These are phyloP conservation scores for Dioctria rufipes DNA, from an alignment of 2,888 invertebrate species.

Conservation along the genomic window DNA sequence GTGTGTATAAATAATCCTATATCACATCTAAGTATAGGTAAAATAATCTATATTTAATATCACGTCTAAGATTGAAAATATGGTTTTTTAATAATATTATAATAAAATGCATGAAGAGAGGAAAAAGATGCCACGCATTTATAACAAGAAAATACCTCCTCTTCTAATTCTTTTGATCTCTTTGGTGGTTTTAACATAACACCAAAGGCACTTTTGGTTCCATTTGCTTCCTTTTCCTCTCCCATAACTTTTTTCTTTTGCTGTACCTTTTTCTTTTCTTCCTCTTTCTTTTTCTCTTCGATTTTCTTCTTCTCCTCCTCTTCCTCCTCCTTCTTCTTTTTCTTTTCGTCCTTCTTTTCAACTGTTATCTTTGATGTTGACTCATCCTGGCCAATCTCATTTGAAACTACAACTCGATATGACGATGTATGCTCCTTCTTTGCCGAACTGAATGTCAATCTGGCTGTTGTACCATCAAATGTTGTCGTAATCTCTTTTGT, in stretches of 20 bases:
- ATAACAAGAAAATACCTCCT: constrained; percentile 61
- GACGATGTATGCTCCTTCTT: constrained; percentile 84
- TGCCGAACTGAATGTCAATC: constrained; percentile 83
- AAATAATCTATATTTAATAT: background rate
- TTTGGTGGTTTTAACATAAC: constrained; percentile 68
- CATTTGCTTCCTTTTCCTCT: constrained; percentile 70
- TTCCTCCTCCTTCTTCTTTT: constrained; percentile 74
- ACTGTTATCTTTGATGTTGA: constrained; percentile 89
- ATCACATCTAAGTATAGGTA: no score
- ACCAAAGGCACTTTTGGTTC: constrained; percentile 72
- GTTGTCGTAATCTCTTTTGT: constrained; percentile 84
- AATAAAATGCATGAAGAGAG: constrained; percentile 33
- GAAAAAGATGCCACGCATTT: constrained; percentile 63
- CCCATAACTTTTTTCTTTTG: constrained; percentile 68
- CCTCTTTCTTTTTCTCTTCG: constrained; percentile 72
- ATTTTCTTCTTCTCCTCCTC: constrained; percentile 72
- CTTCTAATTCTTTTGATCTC: constrained; percentile 60
- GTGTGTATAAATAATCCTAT: no score
- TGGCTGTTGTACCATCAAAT: constrained; percentile 87
- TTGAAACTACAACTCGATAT: constrained; percentile 89
- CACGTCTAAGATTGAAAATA: background rate
- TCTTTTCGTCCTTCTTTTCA: constrained; percentile 73
- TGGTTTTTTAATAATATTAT: no score
- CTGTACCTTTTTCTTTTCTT: constrained; percentile 70
- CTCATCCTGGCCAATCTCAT: constrained; percentile 92